Percentiles rank a stretch among this genome's conserved stretches.
These are phyloP conservation scores for Fragum fragum DNA, from an alignment of 2,888 invertebrate genomes.

Conservation along the genomic window DNA sequence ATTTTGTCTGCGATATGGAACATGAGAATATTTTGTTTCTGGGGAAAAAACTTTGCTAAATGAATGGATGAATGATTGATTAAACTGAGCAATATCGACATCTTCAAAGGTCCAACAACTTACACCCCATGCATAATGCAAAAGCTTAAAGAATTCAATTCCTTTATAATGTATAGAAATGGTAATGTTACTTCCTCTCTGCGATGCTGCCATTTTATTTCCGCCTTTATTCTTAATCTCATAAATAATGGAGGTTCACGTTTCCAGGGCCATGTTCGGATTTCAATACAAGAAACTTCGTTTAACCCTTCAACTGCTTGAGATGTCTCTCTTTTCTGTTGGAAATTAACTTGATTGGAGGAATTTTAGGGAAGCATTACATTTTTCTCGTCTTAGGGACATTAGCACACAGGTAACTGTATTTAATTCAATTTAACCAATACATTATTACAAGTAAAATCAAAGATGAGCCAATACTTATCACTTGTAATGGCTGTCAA, in stretches of 20 bases:
- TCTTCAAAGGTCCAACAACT: neutral
- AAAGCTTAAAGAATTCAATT: neutral
- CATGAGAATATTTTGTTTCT: too few relatives aligned
- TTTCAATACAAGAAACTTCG: conserved; percentile 2
- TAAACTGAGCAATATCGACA: neutral
- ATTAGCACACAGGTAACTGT: too few relatives aligned
- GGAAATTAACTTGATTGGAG: too few relatives aligned
- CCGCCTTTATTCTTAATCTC: conserved; percentile 3
- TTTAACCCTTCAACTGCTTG: neutral
- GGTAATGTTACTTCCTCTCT: neutral
- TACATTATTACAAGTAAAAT: too few relatives aligned
- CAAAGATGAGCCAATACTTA: too few relatives aligned
- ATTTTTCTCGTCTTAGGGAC: too few relatives aligned
- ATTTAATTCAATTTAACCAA: too few relatives aligned
- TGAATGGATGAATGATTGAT: neutral
- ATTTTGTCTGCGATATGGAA: too few relatives aligned
- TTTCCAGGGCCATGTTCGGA: neutral
- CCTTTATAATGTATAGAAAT: neutral
- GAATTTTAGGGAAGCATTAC: too few relatives aligned
- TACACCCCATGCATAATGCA: neutral
- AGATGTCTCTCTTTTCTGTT: neutral
- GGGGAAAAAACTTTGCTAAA: too few relatives aligned
- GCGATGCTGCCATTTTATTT: conserved; percentile 2
- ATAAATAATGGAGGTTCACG: neutral
- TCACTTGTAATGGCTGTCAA: too few relatives aligned